A percentile compares a stretch with the other conserved stretches of the same genome.
Conservation (phyloP, 2,113 vertebrate genomes). For the Spilogale gracilis region DNA sequence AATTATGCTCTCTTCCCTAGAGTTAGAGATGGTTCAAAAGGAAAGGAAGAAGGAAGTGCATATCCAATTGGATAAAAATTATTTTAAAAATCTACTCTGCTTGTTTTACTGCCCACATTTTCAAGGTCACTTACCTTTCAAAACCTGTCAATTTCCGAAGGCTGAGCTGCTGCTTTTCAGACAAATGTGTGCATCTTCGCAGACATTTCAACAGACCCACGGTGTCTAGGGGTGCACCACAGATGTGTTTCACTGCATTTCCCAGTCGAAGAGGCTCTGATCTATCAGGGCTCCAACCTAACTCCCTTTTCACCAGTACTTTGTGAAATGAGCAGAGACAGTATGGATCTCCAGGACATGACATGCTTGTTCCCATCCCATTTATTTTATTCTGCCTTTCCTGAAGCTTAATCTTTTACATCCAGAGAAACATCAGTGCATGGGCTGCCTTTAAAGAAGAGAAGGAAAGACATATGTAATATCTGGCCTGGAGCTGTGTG, state of each 20-base stretch:
- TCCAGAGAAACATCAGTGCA: not conserved
- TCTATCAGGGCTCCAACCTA: not conserved
- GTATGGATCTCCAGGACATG: not conserved
- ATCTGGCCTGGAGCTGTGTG: not conserved
- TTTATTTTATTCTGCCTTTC: not conserved
- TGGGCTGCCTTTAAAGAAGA: not conserved
- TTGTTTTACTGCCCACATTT: not conserved
- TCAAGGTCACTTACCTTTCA: not conserved
- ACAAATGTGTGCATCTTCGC: not conserved
- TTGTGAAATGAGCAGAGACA: not conserved
- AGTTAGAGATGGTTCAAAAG: not conserved
- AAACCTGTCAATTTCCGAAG: not conserved
- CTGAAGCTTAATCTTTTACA: not conserved
- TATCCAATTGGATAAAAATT: not conserved
- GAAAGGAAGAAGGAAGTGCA: not conserved
- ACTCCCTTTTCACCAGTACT: not conserved
- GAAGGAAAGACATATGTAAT: not conserved
- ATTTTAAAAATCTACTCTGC: not conserved
- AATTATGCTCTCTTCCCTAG: not conserved
- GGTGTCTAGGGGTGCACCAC: no score
- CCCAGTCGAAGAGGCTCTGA: not conserved
- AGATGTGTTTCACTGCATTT: not conserved
- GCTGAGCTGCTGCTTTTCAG: not conserved
- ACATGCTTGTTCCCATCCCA: not conserved
- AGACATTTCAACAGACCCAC: not conserved